A percentile compares a stretch with the other conserved stretches of the same genome.
Evolutionary conservation across 2,113 vertebrate genomes (phyloP).

Genomic region (Mastomys natalensis): DNA sequence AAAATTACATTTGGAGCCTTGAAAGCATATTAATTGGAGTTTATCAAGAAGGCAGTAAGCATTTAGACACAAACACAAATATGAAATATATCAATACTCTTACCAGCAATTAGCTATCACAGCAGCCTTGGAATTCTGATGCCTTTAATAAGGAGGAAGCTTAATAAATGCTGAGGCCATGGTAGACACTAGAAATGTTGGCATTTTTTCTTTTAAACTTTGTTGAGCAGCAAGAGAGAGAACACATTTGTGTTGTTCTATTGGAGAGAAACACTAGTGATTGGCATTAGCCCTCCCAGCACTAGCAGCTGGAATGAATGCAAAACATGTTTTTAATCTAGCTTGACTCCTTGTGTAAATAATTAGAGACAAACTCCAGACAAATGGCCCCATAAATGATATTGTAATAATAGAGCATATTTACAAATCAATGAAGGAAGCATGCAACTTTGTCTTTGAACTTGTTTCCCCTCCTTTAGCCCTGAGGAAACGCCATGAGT

Average conservation of each 20-base stretch:
- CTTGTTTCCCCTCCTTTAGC: not conserved
- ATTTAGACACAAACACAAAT: conserved; percentile 73
- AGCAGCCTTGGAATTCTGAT: not conserved
- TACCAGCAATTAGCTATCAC: conserved; percentile 46
- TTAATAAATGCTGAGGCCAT: not conserved
- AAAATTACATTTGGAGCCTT: conserved; percentile 80
- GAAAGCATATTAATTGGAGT: conserved; percentile 76
- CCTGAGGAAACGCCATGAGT: not conserved
- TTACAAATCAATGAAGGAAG: conserved; percentile 32
- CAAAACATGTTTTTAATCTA: conserved; percentile 77
- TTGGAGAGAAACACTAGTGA: not conserved
- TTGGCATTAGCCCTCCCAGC: not conserved
- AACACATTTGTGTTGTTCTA: not conserved
- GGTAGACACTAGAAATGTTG: conserved; percentile 5
- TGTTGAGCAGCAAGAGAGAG: not conserved
- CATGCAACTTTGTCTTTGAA: conserved; percentile 59
- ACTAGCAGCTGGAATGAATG: conserved; percentile 57
- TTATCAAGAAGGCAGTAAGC: conserved; percentile 72
- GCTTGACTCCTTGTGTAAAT: conserved; percentile 77
- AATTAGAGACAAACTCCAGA: conserved; percentile 75
- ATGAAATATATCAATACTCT: conserved; percentile 64
- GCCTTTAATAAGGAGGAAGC: conserved; percentile 59
- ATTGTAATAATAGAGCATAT: not conserved
- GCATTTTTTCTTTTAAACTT: not conserved
- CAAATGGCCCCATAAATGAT: not conserved